Percentiles rank a stretch among this genome's conserved stretches.
phyloP scores from a whole-genome alignment of 1,140 invertebrate species.

The Diorhabda elongata region DNA sequence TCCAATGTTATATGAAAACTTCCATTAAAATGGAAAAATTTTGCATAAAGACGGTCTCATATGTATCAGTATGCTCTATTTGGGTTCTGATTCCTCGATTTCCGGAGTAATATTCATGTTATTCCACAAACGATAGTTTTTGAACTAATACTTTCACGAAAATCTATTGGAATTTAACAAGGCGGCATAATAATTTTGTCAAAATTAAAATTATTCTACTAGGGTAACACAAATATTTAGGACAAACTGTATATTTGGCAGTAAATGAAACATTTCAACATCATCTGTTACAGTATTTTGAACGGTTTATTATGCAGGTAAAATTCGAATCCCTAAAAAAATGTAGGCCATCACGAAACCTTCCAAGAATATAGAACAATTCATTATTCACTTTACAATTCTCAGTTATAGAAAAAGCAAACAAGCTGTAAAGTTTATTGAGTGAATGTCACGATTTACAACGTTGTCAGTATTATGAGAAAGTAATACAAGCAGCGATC shows the following conservation, averaged over 20 bases:
- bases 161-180: no score
- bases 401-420: conserved; percentile 10
- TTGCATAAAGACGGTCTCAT: no score
- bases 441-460: background rate
- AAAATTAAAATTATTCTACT: no score
- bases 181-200: no score
- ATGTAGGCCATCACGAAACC: conserved; percentile 12
- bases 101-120: no score
- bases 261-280: background rate
- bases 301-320: conserved; percentile 13
- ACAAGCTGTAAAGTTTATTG: conserved; percentile 14
- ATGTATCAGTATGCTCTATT: no score
- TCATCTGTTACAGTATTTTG: conserved; percentile 9
- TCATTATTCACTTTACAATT: conserved; percentile 15
- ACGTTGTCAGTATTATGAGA: background rate
- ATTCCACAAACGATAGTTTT: no score
- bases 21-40: no score
- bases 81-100: no score
- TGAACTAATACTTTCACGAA: no score
- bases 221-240: no score
- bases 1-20: no score
- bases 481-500: background rate
- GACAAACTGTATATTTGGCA: background rate
- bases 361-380: conserved; percentile 22
- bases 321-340: conserved; percentile 13